Base-by-base conservation (phyloP, 2,113 vertebrate genomes). In the Onychostoma macrolepis region DNA sequence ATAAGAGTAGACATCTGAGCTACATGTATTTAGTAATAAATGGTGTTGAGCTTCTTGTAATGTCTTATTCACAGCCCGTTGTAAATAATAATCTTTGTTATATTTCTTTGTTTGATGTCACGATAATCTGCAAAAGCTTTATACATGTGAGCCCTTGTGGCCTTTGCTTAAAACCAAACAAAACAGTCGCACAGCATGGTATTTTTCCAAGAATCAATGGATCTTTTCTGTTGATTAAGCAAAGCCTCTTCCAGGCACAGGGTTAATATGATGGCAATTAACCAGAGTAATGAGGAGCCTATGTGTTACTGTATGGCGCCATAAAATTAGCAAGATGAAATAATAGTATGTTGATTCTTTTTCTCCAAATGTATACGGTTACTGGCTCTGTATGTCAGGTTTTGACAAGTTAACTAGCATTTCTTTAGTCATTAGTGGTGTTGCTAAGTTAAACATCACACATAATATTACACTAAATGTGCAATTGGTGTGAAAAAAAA, bases 261-360 rank as follows among this genome's bases (percentile, higher is more conserved):
- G 87, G 88, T 26, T 87, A 89, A 89, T 88, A 61, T 45, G 80
- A 80, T 87, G 83, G 82, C 88, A 90, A 91, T 90, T 90, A 90
- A 78, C 72, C 88, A 61, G 85, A 80, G 90, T 88, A 87, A 90
- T 88, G 79, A 83, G 78, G 75, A 77, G 53, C 10, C 76, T 72
- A 45, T 79, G 33, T 83, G 74, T 33, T 83, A 65, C 88, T 65
- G 15, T 38, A 43, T 48, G 43, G 75, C 69, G 78, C 67, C 56
- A 81, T 89, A 78, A 84, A 85, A 88, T 91, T 86, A 81, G 75
- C 87, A 58, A 21, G 43, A 69, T 63, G 67, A 83, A 84, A 87
- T 56, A 86, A 90, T 63, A 50, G 82, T 82, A 53, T 50, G 38
- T 82, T 85, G 67, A 28, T 89, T 89, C 9, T 84, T 74, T 50